Evolutionary conservation across 2,888 invertebrate genomes (phyloP).

Genomic region (Microplitis manilae): DNA sequence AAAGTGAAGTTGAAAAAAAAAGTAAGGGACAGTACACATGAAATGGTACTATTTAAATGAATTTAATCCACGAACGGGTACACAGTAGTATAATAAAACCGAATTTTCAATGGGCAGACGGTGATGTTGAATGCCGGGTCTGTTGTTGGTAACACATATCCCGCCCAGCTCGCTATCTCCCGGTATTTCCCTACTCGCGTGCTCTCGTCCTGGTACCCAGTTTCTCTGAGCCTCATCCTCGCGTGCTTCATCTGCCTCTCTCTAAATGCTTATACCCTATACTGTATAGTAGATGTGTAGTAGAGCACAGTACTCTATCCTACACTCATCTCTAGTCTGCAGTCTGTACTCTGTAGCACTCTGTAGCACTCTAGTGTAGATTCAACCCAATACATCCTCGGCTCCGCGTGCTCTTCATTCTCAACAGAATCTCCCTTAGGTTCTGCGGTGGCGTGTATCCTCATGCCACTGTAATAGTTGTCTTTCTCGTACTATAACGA

Average conservation of each 20-base stretch:
- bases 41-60: conserved; percentile 44
- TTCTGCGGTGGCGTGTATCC: conserved; percentile 14
- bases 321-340: too few relatives aligned
- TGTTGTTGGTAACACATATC: conserved; percentile 23
- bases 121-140: not conserved
- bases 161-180: conserved; percentile 33
- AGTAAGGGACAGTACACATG: conserved; percentile 23
- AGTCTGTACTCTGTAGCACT: not conserved
- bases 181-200: not conserved
- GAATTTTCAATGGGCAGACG: conserved; percentile 42
- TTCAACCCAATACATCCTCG: not conserved
- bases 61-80: conserved; percentile 37
- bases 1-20: not conserved
- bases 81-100: conserved; percentile 38
- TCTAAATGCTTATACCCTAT: not conserved
- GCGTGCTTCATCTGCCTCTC: not conserved
- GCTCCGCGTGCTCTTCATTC: not conserved
- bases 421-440: not conserved
- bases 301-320: too few relatives aligned
- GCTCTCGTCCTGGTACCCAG: not conserved
- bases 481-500: conserved; percentile 1
- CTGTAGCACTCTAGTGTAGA: not conserved
- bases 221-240: not conserved
- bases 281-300: not conserved
- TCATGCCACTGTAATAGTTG: not conserved